Percentiles rank a stretch among this genome's conserved stretches.
These are phyloP conservation scores for Lycodopsis pacificus DNA, from an alignment of 2,797 vertebrate species.

Conservation along the genomic window DNA sequence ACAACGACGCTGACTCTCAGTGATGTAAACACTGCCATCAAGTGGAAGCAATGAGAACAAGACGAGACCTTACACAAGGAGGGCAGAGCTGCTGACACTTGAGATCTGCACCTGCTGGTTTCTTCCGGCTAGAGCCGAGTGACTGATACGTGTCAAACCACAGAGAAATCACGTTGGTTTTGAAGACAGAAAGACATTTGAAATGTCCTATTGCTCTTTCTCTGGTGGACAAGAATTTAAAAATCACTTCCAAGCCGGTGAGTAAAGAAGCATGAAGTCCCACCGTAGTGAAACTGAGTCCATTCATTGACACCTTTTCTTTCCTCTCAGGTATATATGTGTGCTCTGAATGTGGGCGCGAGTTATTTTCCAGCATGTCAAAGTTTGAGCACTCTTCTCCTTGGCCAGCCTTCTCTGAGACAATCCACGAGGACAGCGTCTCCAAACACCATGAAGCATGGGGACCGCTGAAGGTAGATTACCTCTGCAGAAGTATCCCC, in stretches of 20 bases:
- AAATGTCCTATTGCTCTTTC: constrained; percentile 88
- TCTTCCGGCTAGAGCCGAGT: constrained; percentile 21
- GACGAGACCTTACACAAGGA: constrained; percentile 31
- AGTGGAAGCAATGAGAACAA: constrained; percentile 47
- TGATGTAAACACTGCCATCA: constrained; percentile 49
- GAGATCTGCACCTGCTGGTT: constrained; percentile 36
- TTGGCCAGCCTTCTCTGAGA: constrained; percentile 89
- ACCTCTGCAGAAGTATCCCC: background rate
- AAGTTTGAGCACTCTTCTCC: constrained; percentile 90
- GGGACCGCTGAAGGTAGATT: constrained; percentile 85
- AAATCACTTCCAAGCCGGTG: constrained; percentile 86
- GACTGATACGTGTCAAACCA: background rate
- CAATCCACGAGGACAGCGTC: constrained; percentile 85
- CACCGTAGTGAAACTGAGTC: background rate
- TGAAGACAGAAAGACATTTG: background rate
- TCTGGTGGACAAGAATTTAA: constrained; percentile 83
- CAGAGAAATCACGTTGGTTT: background rate
- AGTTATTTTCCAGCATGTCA: constrained; percentile 87
- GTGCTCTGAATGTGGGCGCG: constrained; percentile 86
- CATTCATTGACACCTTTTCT: background rate
- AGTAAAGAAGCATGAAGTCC: constrained; percentile 40
- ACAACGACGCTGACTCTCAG: background rate
- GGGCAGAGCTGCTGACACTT: constrained; percentile 34
- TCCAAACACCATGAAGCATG: constrained; percentile 82
- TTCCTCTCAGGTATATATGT: constrained; percentile 81